Evolutionary conservation across 2,888 invertebrate genomes (phyloP), one percentile per base, ranked within the genome.

Genomic region (Catocala nupta): DNA sequence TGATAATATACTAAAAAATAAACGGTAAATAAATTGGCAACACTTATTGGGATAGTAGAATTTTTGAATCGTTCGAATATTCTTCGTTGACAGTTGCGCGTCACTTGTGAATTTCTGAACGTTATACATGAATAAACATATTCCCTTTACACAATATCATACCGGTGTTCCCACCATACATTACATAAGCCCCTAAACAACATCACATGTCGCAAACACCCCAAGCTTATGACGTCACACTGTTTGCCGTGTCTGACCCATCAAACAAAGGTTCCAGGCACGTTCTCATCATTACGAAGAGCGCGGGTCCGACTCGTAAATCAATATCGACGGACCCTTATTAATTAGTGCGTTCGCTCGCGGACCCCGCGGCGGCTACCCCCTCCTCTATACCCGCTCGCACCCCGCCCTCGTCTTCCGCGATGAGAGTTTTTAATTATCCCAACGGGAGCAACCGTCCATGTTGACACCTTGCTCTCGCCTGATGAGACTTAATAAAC

Each of bases 271-370:
- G 73, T 75, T 74, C 77, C 74, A 70, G 71, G 80, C 75, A 71
- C 71, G 70, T 70, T 78, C 59, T 50, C 73, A 73, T 70, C 75
- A 72, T 75, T 75, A 73, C 75, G 68, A 63, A 67, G 66, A 67
- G 66, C 68, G 73, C 68, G 73, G 75, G 82, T 87, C 86, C 84
- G 83, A 89, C 85, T 88, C 91, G 91, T 93, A 91, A 93, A 93
- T 93, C 93, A 93, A 93, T 93, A 93, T 93, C 91, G 91, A 84
- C 90, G 89, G 91, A 90, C 92, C 92, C 91, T 92, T 92, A 93
- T 93, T 93, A 93, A 93, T 93, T 93, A 93, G 92, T 91, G 92
- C 92, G 92, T 92, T 91, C 90, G 85, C 82, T 84, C 84, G 85
- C 86, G 83, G 68, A 68, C 84, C 83, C 83, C 83, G 78, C 77